These are phyloP conservation scores for Etheostoma perlongum DNA, from an alignment of 2,797 vertebrate species.

Conservation along the genomic window DNA sequence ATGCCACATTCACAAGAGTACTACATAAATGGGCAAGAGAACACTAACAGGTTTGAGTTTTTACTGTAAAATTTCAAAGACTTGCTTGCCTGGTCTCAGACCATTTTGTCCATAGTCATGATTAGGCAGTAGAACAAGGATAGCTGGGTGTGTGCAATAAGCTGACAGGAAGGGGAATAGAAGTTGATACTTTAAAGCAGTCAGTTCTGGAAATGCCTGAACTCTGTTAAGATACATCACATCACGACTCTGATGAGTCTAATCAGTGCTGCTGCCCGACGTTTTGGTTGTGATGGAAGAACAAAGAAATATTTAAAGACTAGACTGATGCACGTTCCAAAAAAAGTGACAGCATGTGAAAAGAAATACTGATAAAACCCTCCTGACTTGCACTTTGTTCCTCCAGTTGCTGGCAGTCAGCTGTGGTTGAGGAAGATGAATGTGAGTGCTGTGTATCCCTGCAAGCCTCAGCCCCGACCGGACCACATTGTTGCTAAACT, in stretches of 20 bases:
- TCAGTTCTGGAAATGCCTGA: constrained; percentile 15
- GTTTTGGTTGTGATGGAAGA: constrained; percentile 29
- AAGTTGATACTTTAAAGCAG: not conserved
- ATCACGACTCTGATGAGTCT: constrained; percentile 30
- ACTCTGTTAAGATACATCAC: constrained; percentile 24
- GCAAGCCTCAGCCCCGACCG: constrained; percentile 25
- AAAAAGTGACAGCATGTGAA: constrained; percentile 33
- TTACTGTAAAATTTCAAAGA: not conserved
- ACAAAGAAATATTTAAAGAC: constrained; percentile 27
- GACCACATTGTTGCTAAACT: constrained; percentile 67
- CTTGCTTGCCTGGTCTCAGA: not conserved
- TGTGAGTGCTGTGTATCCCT: constrained; percentile 35
- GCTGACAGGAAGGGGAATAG: not conserved
- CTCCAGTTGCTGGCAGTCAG: constrained; percentile 45
- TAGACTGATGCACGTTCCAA: constrained; percentile 6
- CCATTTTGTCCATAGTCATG: too few species aligned
- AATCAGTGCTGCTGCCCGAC: constrained; percentile 37
- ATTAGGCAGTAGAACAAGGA: not conserved
- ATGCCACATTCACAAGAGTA: not conserved
- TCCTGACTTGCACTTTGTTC: constrained; percentile 63
- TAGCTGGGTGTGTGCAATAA: not conserved
- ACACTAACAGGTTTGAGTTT: not conserved
- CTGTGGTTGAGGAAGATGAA: constrained; percentile 73
- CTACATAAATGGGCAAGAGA: constrained; percentile 5
- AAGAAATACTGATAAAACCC: constrained; percentile 36